phyloP scores from a whole-genome alignment of 2,888 invertebrate genomes.

The Acrobasis repandana region DNA sequence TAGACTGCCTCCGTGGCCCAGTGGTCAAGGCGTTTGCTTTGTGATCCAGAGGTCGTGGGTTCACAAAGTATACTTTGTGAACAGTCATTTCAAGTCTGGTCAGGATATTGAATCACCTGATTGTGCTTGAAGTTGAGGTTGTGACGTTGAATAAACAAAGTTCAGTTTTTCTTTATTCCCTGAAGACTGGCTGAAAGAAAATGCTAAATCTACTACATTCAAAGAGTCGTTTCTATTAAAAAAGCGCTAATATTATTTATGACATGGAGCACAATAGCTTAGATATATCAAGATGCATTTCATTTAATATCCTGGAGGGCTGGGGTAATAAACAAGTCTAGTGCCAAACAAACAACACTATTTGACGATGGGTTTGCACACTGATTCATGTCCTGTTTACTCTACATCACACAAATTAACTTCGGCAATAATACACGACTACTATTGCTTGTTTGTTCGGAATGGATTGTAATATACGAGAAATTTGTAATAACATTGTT shows the following conservation, averaged over 20 bases:
- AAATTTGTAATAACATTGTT: conserved; percentile 4
- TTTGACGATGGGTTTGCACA: conserved; percentile 5
- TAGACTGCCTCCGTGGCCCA: no score
- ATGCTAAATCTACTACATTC: no score
- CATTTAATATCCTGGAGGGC: background rate
- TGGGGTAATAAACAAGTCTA: background rate
- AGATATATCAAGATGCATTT: background rate
- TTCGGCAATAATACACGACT: conserved; percentile 3
- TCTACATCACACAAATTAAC: conserved; percentile 5
- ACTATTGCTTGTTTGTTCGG: background rate
- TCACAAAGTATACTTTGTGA: no score
- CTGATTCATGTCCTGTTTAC: conserved; percentile 7
- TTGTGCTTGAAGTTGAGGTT: background rate
- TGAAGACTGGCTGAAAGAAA: background rate
- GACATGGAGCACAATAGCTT: background rate
- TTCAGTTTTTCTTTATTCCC: background rate
- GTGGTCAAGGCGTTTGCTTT: no score
- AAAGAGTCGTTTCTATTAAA: no score
- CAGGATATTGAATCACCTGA: no score
- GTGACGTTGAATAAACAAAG: background rate
- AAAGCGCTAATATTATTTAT: no score
- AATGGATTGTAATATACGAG: background rate
- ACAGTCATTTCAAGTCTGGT: no score
- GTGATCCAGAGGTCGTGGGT: no score
- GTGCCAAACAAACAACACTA: background rate